These are phyloP conservation scores for Clarias platycephalus DNA, from an alignment of 2,797 vertebrate species.

Conservation along the genomic window DNA sequence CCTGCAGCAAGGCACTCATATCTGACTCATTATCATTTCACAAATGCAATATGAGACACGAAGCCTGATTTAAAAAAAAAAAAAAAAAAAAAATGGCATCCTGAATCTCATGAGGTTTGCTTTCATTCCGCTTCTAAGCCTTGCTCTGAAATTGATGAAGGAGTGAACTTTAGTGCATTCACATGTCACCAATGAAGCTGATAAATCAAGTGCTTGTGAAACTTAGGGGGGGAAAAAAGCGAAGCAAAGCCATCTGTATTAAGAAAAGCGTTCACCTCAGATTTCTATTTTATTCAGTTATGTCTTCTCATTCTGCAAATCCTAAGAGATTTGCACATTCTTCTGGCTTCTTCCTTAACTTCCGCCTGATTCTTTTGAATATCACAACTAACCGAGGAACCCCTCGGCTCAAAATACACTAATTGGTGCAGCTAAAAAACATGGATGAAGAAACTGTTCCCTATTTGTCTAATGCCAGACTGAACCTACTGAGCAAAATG, in stretches of 20 bases:
- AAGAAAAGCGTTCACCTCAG: conserved; percentile 12
- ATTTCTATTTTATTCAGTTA: conserved; percentile 6
- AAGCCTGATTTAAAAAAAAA: background rate
- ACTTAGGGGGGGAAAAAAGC: background rate
- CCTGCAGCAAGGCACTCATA: conserved; percentile 5
- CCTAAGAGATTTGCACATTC: background rate
- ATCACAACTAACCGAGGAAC: background rate
- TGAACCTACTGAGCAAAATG: conserved; percentile 17
- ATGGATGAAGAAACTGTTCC: background rate
- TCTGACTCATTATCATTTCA: conserved; percentile 13
- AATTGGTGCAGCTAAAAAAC: conserved; percentile 9
- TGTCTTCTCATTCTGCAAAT: background rate
- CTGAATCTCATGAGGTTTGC: background rate
- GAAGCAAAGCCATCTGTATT: background rate
- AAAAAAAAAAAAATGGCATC: background rate
- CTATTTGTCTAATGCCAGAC: conserved; percentile 25
- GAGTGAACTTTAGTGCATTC: background rate
- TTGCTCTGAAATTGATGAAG: background rate
- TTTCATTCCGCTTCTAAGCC: background rate
- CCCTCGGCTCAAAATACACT: background rate
- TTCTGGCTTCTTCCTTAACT: background rate
- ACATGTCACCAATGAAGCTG: background rate
- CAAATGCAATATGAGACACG: conserved; percentile 1
- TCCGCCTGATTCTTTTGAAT: conserved; percentile 10
- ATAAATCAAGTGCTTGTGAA: background rate